A percentile compares a stretch with the other conserved stretches of the same genome.
phyloP scores from a whole-genome alignment of 2,888 invertebrate species.

The Oxytorus armatus region DNA sequence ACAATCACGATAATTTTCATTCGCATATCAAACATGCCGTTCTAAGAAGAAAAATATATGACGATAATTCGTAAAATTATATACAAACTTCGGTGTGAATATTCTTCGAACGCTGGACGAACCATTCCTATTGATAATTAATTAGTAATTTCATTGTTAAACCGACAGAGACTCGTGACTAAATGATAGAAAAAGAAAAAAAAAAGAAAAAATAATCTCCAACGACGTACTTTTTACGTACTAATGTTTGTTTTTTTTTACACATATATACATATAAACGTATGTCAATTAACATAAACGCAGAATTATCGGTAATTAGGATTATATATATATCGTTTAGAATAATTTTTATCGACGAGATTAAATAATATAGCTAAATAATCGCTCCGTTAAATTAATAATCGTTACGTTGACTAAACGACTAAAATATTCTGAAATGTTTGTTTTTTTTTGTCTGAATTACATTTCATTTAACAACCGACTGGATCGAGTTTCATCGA shows the following conservation, averaged over 20 bases:
- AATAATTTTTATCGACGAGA: slow-evolving; percentile 41
- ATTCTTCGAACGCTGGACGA: slow-evolving; percentile 50
- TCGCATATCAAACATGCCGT: slow-evolving; percentile 41
- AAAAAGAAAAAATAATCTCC: slow-evolving; percentile 21
- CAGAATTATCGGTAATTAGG: slow-evolving; percentile 43
- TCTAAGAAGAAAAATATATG: slow-evolving; percentile 12
- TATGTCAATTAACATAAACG: slow-evolving; percentile 36
- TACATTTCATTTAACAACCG: slow-evolving; percentile 9
- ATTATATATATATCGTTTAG: background rate
- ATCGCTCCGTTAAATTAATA: slow-evolving; percentile 17
- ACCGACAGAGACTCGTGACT: slow-evolving; percentile 31
- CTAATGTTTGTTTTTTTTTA: slow-evolving; percentile 38
- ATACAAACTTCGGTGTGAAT: slow-evolving; percentile 61
- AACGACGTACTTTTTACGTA: slow-evolving; percentile 49
- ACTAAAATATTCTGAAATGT: slow-evolving; percentile 26
- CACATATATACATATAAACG: slow-evolving; percentile 28
- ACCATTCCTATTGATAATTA: slow-evolving; percentile 48
- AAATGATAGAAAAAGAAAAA: slow-evolving; percentile 6
- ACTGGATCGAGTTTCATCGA: slow-evolving; percentile 34
- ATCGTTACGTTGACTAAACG: slow-evolving; percentile 22
- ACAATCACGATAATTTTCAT: slow-evolving; percentile 35
- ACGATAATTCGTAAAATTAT: slow-evolving; percentile 32
- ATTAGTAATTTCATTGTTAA: slow-evolving; percentile 34
- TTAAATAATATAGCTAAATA: slow-evolving; percentile 25
- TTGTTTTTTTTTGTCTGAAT: background rate